Conservation (phyloP, 2,888 invertebrate genomes). For the Orthosia incerta region DNA sequence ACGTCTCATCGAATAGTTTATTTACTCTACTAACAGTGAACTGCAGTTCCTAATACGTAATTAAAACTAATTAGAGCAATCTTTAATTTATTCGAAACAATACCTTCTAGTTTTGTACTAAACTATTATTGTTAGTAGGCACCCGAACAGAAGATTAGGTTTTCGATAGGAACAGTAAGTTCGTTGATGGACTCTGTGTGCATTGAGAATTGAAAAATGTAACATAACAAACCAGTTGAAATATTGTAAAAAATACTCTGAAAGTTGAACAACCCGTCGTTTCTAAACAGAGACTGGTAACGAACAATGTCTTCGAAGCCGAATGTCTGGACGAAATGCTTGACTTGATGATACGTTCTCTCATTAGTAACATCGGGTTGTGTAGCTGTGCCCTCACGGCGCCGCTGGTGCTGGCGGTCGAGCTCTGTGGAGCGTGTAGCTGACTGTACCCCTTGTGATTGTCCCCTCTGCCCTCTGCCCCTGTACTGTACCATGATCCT, state of each 20-base stretch:
- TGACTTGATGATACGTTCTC: conserved; percentile 66
- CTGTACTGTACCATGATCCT: conserved; percentile 9
- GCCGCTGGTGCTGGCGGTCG: conserved; percentile 65
- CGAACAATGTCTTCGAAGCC: conserved; percentile 48
- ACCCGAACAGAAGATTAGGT: conserved; percentile 69
- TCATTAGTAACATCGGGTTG: conserved; percentile 81
- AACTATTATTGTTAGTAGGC: conserved; percentile 74
- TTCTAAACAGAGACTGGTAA: conserved; percentile 74
- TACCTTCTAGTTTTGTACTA: conserved; percentile 72
- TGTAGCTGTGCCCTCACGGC: conserved; percentile 53
- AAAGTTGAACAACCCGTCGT: conserved; percentile 75
- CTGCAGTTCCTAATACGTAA: conserved; percentile 88
- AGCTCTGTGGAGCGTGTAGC: conserved; percentile 11
- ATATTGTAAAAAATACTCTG: conserved; percentile 66
- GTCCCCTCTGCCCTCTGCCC: conserved; percentile 5
- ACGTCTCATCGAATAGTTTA: conserved; percentile 78
- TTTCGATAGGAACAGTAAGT: conserved; percentile 66
- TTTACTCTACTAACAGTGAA: conserved; percentile 82
- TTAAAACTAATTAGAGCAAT: conserved; percentile 80
- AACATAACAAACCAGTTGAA: conserved; percentile 71
- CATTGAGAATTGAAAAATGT: conserved; percentile 81
- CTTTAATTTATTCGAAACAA: conserved; percentile 80
- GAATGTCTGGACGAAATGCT: conserved; percentile 44
- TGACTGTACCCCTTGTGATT: conserved; percentile 27
- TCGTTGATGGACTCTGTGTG: conserved; percentile 71